Percentiles rank a stretch among this genome's conserved stretches.
Evolutionary conservation across 2,888 invertebrate genomes (phyloP).

Genomic region (Sesia bembeciformis): DNA sequence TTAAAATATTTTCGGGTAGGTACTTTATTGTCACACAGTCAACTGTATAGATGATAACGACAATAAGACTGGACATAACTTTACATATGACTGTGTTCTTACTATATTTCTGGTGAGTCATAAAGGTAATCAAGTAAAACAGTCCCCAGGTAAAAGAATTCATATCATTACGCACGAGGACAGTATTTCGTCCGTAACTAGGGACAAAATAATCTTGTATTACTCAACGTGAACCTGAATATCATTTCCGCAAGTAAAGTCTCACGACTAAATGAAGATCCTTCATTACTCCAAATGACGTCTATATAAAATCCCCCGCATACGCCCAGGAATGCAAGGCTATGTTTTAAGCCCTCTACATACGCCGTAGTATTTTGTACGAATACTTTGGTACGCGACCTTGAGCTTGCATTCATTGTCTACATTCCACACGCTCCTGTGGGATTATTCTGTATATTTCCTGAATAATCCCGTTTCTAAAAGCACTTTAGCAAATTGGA

Average conservation of each 20-base stretch:
- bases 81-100: too few relatives aligned
- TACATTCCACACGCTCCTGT: conserved; percentile 12
- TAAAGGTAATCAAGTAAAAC: too few relatives aligned
- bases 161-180: too few relatives aligned
- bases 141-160: too few relatives aligned
- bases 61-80: too few relatives aligned
- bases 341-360: conserved; percentile 2
- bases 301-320: conserved; percentile 6
- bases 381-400: conserved; percentile 6
- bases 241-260: background rate
- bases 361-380: background rate
- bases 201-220: too few relatives aligned
- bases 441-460: background rate
- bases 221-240: too few relatives aligned
- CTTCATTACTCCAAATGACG: conserved; percentile 11
- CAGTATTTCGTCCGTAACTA: too few relatives aligned
- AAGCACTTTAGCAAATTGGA: conserved; percentile 8
- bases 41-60: too few relatives aligned
- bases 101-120: too few relatives aligned
- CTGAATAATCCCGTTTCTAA: conserved; percentile 9
- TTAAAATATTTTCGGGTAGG: too few relatives aligned
- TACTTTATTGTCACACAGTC: too few relatives aligned
- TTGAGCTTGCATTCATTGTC: conserved; percentile 14
- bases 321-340: conserved; percentile 17
- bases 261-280: conserved; percentile 8